Evolutionary conservation across 2,888 invertebrate species (phyloP), one percentile per base, ranked within the genome.

Genomic region (Orthosia gothica): DNA sequence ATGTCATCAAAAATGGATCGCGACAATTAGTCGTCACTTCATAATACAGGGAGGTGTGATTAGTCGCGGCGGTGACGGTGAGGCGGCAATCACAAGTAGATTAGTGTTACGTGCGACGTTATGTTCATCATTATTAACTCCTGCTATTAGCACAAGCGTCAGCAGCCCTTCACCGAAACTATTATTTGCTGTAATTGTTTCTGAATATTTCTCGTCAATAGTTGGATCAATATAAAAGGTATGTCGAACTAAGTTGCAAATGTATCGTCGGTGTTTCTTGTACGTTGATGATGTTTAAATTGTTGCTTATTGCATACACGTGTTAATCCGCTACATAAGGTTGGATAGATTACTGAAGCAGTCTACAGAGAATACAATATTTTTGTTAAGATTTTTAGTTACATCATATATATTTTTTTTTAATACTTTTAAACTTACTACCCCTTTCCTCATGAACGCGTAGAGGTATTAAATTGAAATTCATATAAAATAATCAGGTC

Each of bases 11-110:
- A 74, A 79, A 83, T 75, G 59, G 75, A 70, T 68, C 20, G 65
- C 58, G 70, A 58, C 69, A 65, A 72, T 85, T 83, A 75, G 70
- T 54, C 70, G 64, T 59, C 70, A 76, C 70, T 74, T 59, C 45
- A 70, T 65, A 72, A 57, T 63, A 72, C 68, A 57, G 50, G 54
- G 23, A 67, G 70, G 75, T 83, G 68, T 69, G 73, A 82, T 86
- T 86, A 78, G 74, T 40, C 62, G 66, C 40, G 40, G 40, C 9
- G 40, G 40, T 40, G 40, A 58, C 23, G 40, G 20, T n/a, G 15
- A 58, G 63, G 65, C 49, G 59, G 87, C 77, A 84, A 87, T 87
- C 87, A 87, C 76, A 79, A 80, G 78, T 80, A 81, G 82, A 88
- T 84, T 87, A 85, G 84, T 72, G 74, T 75, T 76, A 82, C 76